A percentile compares a stretch with the other conserved stretches of the same genome.
These are phyloP conservation scores for Rhingia campestris DNA, from an alignment of 2,888 invertebrate genomes.

Conservation along the genomic window DNA sequence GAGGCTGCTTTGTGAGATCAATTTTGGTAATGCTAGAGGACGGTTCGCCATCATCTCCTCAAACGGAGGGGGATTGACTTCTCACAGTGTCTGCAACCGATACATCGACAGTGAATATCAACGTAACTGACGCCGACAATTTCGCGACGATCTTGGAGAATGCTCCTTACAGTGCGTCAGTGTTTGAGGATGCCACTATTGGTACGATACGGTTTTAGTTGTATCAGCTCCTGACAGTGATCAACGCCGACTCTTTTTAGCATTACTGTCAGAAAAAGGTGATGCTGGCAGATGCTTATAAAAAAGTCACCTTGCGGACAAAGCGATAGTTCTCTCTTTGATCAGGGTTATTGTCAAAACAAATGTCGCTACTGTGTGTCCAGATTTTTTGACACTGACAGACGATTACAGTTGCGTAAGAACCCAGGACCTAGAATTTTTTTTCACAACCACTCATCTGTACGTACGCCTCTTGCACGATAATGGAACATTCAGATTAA, in stretches of 20 bases:
- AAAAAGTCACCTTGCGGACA: too few species aligned
- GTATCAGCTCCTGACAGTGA: slow-evolving; percentile 97
- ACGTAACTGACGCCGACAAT: slow-evolving; percentile 97
- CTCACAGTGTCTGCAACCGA: slow-evolving; percentile 94
- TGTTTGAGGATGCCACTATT: slow-evolving; percentile 95
- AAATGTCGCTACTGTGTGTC: too few species aligned
- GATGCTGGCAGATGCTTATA: too few species aligned
- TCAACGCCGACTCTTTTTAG: slow-evolving; percentile 59
- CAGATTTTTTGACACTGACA: too few species aligned
- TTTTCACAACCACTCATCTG: too few species aligned
- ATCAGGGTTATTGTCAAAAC: too few species aligned
- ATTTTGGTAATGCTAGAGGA: slow-evolving; percentile 92
- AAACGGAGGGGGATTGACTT: slow-evolving; percentile 92
- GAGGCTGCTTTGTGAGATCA: slow-evolving; percentile 91
- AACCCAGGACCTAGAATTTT: too few species aligned
- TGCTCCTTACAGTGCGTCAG: slow-evolving; percentile 94
- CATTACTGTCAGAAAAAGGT: too few species aligned
- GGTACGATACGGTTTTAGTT: slow-evolving; percentile 95
- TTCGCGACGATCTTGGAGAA: slow-evolving; percentile 96
- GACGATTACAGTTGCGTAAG: too few species aligned
- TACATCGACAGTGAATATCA: slow-evolving; percentile 94
- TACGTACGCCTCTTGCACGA: too few species aligned
- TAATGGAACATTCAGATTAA: too few species aligned
- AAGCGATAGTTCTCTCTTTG: too few species aligned
- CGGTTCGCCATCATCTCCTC: slow-evolving; percentile 95